Evolutionary conservation across 2,113 vertebrate genomes (phyloP).

Genomic region (Ceyx melanurus): DNA sequence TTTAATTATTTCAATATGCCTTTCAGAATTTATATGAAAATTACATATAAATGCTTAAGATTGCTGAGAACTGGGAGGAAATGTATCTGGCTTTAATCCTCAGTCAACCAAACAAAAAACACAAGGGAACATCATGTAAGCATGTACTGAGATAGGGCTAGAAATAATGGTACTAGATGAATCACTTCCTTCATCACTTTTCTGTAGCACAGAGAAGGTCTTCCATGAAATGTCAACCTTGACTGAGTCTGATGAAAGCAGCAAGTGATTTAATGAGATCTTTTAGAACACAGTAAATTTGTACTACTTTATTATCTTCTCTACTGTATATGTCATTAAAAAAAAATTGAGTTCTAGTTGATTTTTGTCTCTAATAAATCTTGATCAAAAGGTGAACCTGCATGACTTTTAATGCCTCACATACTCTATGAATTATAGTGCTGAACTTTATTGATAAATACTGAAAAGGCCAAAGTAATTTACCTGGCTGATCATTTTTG

Average conservation of each 20-base stretch:
- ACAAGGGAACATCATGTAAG: not conserved
- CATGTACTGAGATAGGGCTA: not conserved
- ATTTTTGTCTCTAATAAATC: constrained; percentile 24
- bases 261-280: not conserved
- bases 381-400: constrained; percentile 27
- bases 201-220: not conserved
- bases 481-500: constrained; percentile 26
- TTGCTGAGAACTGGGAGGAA: not conserved
- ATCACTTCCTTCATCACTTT: not conserved
- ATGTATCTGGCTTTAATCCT: not conserved
- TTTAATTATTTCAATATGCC: not conserved
- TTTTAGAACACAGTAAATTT: not conserved
- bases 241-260: not conserved
- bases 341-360: constrained; percentile 6
- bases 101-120: not conserved
- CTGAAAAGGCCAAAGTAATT: not conserved
- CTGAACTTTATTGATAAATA: not conserved
- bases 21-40: not conserved
- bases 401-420: constrained; percentile 19
- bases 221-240: not conserved
- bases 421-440: constrained; percentile 17
- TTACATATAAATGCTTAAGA: not conserved
- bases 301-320: not conserved
- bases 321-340: constrained; percentile 15
- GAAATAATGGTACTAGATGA: not conserved